A percentile compares a stretch with the other conserved stretches of the same genome.
phyloP scores from a whole-genome alignment of 2,113 vertebrate species.

The Alces alces region DNA sequence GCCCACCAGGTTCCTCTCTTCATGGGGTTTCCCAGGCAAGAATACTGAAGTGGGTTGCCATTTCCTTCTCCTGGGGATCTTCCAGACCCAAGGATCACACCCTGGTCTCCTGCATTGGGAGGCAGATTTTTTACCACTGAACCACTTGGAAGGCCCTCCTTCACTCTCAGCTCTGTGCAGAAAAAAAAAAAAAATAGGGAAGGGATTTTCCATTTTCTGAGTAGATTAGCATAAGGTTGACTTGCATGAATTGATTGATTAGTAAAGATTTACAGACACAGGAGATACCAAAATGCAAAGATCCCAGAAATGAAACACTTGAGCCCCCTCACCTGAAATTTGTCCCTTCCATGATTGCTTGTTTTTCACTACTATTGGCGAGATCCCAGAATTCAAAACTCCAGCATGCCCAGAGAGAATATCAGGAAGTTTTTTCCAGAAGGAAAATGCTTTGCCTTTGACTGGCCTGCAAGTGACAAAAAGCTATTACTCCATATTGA shows the following conservation, averaged over 20 bases:
- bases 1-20: too few species aligned
- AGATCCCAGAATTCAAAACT: not conserved
- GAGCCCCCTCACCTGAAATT: too few species aligned
- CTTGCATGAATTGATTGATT: not conserved
- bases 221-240: not conserved
- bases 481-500: conserved; percentile 21
- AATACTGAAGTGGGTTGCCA: too few species aligned
- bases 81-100: too few species aligned
- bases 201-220: rapidly evolving
- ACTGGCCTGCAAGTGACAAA: conserved; percentile 23
- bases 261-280: not conserved
- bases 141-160: too few species aligned
- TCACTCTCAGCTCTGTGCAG: not conserved
- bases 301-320: not conserved
- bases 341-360: not conserved
- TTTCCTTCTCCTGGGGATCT: too few species aligned
- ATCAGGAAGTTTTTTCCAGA: conserved; percentile 61
- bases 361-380: not conserved
- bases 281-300: not conserved
- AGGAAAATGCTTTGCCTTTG: conserved; percentile 71
- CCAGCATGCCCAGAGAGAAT: conserved; percentile 48
- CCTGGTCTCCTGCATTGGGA: too few species aligned
- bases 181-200: too few species aligned
- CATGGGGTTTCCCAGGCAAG: too few species aligned
- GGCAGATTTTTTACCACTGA: too few species aligned